Conservation (phyloP, 2,888 invertebrate species). For the Euclidia mi region DNA sequence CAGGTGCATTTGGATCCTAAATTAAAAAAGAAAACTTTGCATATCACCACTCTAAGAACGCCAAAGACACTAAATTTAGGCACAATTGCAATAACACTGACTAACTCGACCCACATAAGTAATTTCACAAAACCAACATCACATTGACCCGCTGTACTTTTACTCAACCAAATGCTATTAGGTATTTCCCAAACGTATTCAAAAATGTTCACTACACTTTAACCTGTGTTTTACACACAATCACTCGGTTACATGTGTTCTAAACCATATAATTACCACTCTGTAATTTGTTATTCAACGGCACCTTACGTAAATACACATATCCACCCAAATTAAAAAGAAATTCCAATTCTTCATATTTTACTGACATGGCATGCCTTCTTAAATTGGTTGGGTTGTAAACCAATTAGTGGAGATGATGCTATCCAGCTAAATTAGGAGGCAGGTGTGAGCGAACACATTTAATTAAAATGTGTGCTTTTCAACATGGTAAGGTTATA, state of each 20-base stretch:
- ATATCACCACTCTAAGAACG: no score
- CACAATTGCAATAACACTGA: no score
- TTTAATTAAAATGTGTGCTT: slow-evolving; percentile 1
- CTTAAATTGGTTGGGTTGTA: neutral
- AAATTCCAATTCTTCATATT: neutral
- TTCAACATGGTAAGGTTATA: slow-evolving; percentile 26
- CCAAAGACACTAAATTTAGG: no score
- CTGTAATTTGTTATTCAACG: slow-evolving; percentile 52
- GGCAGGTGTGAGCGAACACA: neutral
- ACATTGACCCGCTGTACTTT: slow-evolving; percentile 2
- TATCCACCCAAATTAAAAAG: slow-evolving; percentile 20
- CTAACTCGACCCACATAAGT: neutral
- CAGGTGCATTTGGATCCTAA: no score
- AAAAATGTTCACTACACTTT: slow-evolving; percentile 29
- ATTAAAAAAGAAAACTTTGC: no score
- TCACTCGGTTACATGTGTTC: slow-evolving; percentile 35
- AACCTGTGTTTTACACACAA: slow-evolving; percentile 20
- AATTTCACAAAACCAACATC: neutral
- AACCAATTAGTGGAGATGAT: neutral
- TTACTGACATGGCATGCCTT: neutral
- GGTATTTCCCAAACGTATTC: slow-evolving; percentile 16
- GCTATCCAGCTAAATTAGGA: slow-evolving; percentile 1
- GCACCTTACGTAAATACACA: slow-evolving; percentile 35
- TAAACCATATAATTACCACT: slow-evolving; percentile 31
- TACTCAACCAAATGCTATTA: neutral